Base-by-base conservation (phyloP, 2,888 invertebrate species). In the Pristionchus japonicus region DNA sequence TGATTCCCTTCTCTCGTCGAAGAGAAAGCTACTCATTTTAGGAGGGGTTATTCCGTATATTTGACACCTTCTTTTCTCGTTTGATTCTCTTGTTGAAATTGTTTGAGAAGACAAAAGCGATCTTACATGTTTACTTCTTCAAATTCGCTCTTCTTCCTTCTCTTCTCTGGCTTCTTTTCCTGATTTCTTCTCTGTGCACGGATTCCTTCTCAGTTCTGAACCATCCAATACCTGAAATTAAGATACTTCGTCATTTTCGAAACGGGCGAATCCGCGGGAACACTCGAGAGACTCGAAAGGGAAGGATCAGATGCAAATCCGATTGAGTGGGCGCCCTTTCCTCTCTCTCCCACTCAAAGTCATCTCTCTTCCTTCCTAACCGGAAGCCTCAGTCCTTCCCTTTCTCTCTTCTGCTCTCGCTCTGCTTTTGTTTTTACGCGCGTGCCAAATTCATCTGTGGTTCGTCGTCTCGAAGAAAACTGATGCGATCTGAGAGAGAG, bases 61-160 rank as follows among this genome's bases (percentile, higher is more conserved):
- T 61, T 27, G 61, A 61, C 27, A 67, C 67, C 31, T 67, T 61
- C 27, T 67, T 13, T 3, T 15, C 4, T 11, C 67, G 34, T 27
- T 67, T n/a, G n/a, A n/a, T 67, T 67, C 27, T 11, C 34, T 23
- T 67, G 31, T 2, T 20, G 34, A 34, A 13, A 9, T 67, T 67
- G 27, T 67, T 34, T 4, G n/a, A 34, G 67, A 17, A 31, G 4
- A 34, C 31, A 17, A 67, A 3, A 20, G 31, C 31, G 67, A 67
- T 67, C 67, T 67, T 67, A 67, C 67, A 67, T 67, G 17, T 67
- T 67, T 31, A 67, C 67, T 67, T 67, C 31, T 67, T 67, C n/a
- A 34, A 34, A 15, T 67, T 67, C 52, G 52, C 20, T 67, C 67
- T 67, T 67, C 67, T 67, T 67, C 67, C 34, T 67, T 27, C 27